These are phyloP conservation scores for Parochlus steinenii DNA, from an alignment of 2,888 invertebrate genomes.

Conservation along the genomic window DNA sequence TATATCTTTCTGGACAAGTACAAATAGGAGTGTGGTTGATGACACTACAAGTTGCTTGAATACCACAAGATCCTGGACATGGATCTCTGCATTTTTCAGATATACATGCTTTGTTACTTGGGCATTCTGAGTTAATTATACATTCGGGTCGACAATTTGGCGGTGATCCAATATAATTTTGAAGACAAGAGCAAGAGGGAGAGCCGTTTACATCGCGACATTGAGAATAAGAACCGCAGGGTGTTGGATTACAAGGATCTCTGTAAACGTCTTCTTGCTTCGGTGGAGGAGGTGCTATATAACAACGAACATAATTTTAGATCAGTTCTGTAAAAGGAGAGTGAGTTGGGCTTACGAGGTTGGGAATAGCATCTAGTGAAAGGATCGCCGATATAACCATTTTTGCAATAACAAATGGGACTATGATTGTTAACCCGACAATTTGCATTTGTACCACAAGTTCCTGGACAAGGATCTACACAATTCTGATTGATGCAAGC, in stretches of 20 bases:
- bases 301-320: slow-evolving; percentile 1
- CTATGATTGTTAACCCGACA: slow-evolving; percentile 65
- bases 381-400: slow-evolving; percentile 48
- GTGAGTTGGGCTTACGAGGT: slow-evolving; percentile 28
- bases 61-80: slow-evolving; percentile 54
- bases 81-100: slow-evolving; percentile 55
- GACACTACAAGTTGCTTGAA: slow-evolving; percentile 43
- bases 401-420: slow-evolving; percentile 56
- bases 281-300: slow-evolving; percentile 18
- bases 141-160: slow-evolving; percentile 60
- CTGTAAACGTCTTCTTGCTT: slow-evolving; percentile 20
- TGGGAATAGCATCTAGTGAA: slow-evolving; percentile 43
- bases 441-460: slow-evolving; percentile 42
- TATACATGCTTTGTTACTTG: slow-evolving; percentile 53
- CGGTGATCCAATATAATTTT: slow-evolving; percentile 47
- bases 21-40: slow-evolving; percentile 55
- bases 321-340: background rate
- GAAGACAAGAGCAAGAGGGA: slow-evolving; percentile 49
- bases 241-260: slow-evolving; percentile 52
- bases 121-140: slow-evolving; percentile 53
- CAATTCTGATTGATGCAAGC: slow-evolving; percentile 58
- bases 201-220: slow-evolving; percentile 41
- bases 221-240: slow-evolving; percentile 49
- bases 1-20: slow-evolving; percentile 39
- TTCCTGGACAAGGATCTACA: slow-evolving; percentile 47